A percentile compares a stretch with the other conserved stretches of the same genome.
phyloP scores from a whole-genome alignment of 1,140 invertebrate species.

The Ceratitis capitata region DNA sequence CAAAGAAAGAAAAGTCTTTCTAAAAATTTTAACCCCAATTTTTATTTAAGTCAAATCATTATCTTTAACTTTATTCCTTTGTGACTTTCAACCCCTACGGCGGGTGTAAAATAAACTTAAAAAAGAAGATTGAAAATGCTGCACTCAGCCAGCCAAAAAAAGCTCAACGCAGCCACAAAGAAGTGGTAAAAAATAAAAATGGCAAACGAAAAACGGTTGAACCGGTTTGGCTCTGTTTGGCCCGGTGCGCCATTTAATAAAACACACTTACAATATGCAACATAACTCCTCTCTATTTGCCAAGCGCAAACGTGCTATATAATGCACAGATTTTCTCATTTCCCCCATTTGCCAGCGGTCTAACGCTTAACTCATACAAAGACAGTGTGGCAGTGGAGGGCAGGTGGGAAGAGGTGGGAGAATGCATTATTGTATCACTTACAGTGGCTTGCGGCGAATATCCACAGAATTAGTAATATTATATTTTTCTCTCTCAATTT shows the following conservation, averaged over 20 bases:
- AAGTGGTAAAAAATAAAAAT: background rate
- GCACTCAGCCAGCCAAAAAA: background rate
- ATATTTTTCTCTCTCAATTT: background rate
- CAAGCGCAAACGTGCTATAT: conserved; percentile 18
- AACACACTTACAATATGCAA: conserved; percentile 2
- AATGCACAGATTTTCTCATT: too few species aligned
- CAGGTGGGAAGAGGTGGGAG: background rate
- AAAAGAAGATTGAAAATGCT: background rate
- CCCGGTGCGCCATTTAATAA: background rate
- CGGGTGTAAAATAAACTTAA: background rate
- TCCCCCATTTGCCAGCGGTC: too few species aligned
- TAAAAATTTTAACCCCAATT: background rate
- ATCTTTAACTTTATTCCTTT: background rate
- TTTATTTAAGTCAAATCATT: background rate
- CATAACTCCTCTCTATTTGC: conserved; percentile 12
- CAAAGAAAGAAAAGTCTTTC: background rate
- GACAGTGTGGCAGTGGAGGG: background rate
- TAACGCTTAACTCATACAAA: background rate
- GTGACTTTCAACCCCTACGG: background rate
- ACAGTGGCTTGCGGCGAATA: conserved; percentile 3
- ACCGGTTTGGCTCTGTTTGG: conserved; percentile 18
- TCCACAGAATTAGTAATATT: conserved; percentile 26
- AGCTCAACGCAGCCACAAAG: background rate
- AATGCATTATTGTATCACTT: conserved; percentile 32
- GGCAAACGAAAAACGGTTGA: conserved; percentile 20